Evolutionary conservation across 1,140 invertebrate genomes (phyloP), one percentile per base, ranked within the genome.

Genomic region (Eubasilissa regina): DNA sequence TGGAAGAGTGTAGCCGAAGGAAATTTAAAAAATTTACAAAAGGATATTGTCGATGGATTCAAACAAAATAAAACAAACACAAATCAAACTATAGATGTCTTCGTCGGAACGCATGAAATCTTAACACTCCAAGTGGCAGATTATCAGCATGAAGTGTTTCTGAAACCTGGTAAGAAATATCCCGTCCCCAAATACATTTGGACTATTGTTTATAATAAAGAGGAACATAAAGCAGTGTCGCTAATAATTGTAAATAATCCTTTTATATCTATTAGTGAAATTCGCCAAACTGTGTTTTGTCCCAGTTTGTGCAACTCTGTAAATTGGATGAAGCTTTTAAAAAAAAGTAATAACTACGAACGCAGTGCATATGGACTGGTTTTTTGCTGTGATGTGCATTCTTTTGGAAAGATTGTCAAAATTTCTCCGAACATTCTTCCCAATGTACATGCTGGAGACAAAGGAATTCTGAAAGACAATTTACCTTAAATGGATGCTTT

Each of bases 181-280:
- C 87, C 88, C 7, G 85, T 87, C 45, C 86, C 88, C 4, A 77
- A 82, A 60, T 89, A 87, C 81, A 13, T 88, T 4, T 88, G 87
- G 87, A 87, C 85, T 19, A 83, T 86, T 60, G 84, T 87, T 1
- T 84, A 84, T 75, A 85, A 85, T 53, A 62, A 66, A 55, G 43
- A 17, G 12, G 4, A 47, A 17, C 56, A 77, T 73, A 81, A 81
- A 60, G 86, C 84, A 13, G 73, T 87, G 13, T 87, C 86, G 8
- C 17, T 89, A 19, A 84, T 86, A 21, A 78, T 87, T 75, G 77
- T 88, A 0, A 89, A 89, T 82, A 86, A 89, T 77, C 88, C 88
- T 25, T 86, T 86, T 79, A 86, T 89, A 80, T 84, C 87, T 7
- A 86, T 89, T 17, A 88, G 87, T 81, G 87, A 89, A 84, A 84